Evolutionary conservation across 37 sponge, comb jelly and placozoan genomes (phyloP), one percentile per base, ranked within the genome.

Genomic region (Aplysina aerophoba): DNA sequence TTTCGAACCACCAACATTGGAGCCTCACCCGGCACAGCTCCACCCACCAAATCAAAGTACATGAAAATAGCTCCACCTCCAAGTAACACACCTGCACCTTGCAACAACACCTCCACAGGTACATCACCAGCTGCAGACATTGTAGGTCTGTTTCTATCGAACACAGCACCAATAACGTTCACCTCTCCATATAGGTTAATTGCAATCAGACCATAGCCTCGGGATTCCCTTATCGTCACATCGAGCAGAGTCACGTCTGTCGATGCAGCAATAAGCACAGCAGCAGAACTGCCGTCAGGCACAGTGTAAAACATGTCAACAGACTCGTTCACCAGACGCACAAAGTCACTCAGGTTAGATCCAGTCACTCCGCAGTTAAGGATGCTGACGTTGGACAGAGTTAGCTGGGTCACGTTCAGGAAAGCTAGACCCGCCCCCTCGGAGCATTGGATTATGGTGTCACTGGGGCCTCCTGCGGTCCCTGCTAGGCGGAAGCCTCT

Each of bases 61-160:
- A 39, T 39, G 25, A 75, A 53, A 40, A 75, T 36, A 22, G 53
- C 78, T 25, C 78, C 78, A 53, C 78, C 78, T 50, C 78, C 78
- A 0, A 75, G 53, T 1, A 19, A 22, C 37, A 17, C 13, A 40
- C 78, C 78, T 40, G 33, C 28, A 69, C 6, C 1, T 31, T 17
- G 6, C 3, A 44, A 8, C 8, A 44, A 3, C 1, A 27, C 19
- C 34, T 31, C 71, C 71, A 31, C 35, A 31, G 71, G 13, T 17
- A 69, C 1, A 69, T 31, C 33, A 11, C 30, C 33, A 34, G 1
- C 1, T 1, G 33, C 13, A 17, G 33, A 16, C 11, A 14, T 14
- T 69, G 30, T 6, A 44, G 50, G 50, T 8, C 50, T 44, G 34
- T 69, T 69, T 31, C 34, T n/a, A 35, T 16, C 19, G 6, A 69